Evolutionary conservation across 2,888 invertebrate species (phyloP).

Genomic region (Acleris literana): DNA sequence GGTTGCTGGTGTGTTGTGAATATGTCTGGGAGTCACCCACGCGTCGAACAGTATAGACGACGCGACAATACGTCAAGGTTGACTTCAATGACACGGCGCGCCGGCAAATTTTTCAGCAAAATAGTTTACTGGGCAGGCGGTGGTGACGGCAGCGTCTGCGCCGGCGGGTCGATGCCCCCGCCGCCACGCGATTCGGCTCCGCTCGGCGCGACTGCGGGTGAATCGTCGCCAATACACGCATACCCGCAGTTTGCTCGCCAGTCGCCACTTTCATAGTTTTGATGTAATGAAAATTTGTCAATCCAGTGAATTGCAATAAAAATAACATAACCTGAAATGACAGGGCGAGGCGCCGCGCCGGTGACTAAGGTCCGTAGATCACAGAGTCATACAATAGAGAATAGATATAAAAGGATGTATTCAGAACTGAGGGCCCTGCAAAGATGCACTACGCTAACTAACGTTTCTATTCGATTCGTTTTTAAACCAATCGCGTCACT

Average conservation of each 20-base stretch:
- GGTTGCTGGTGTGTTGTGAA: slow-evolving; percentile 74
- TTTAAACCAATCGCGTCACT: no score
- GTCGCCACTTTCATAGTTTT: slow-evolving; percentile 13
- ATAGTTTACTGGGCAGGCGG: slow-evolving; percentile 72
- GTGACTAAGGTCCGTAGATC: no score
- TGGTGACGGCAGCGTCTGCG: slow-evolving; percentile 81
- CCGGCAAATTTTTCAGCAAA: slow-evolving; percentile 79
- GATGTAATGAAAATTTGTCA: no score
- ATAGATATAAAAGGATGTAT: no score
- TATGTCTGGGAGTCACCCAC: slow-evolving; percentile 73
- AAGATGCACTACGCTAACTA: no score
- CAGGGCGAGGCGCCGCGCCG: no score
- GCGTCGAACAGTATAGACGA: slow-evolving; percentile 66
- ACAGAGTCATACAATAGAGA: no score
- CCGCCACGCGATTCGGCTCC: slow-evolving; percentile 66
- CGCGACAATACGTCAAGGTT: slow-evolving; percentile 81
- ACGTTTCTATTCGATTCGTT: no score
- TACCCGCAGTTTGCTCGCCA: slow-evolving; percentile 38
- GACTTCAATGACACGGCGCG: slow-evolving; percentile 75
- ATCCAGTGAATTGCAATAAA: no score
- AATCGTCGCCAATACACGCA: slow-evolving; percentile 58
- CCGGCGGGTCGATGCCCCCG: slow-evolving; percentile 80
- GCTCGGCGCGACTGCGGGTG: slow-evolving; percentile 65
- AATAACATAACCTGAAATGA: no score
- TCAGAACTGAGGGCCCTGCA: no score